Evolutionary conservation across 2,888 invertebrate species (phyloP).

Genomic region (Proisotoma minuta): DNA sequence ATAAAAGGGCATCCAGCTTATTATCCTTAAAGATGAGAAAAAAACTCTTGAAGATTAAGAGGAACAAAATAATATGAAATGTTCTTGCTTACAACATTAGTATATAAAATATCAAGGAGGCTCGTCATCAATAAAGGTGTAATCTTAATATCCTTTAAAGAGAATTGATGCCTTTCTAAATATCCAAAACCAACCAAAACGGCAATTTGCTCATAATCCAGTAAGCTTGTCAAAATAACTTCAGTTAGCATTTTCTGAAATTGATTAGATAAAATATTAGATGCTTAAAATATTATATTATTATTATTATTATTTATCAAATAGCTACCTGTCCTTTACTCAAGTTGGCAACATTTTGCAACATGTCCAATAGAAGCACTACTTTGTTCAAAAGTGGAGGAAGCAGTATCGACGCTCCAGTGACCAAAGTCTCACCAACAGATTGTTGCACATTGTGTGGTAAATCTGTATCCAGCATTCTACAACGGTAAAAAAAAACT

Average conservation of each 20-base stretch:
- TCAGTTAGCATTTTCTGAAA: conserved; percentile 57
- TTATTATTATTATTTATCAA: conserved; percentile 7
- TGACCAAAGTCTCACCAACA: conserved; percentile 58
- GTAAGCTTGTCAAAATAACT: conserved; percentile 60
- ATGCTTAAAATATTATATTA: neutral
- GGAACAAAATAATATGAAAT: too few relatives aligned
- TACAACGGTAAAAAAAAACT: conserved; percentile 2
- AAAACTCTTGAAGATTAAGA: too few relatives aligned
- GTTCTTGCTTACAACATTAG: conserved; percentile 34
- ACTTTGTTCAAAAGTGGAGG: conserved; percentile 60
- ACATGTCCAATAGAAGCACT: conserved; percentile 57
- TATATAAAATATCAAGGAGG: conserved; percentile 36
- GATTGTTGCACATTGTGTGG: conserved; percentile 55
- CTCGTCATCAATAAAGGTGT: conserved; percentile 41
- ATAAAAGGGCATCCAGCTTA: conserved; percentile 50
- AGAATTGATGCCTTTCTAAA: conserved; percentile 38
- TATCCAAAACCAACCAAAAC: conserved; percentile 56
- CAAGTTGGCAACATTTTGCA: conserved; percentile 56
- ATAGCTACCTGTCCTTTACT: conserved; percentile 58
- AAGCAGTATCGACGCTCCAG: conserved; percentile 59
- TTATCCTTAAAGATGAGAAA: conserved; percentile 49
- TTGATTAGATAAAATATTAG: conserved; percentile 6
- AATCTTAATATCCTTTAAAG: conserved; percentile 28
- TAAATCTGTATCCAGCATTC: conserved; percentile 45
- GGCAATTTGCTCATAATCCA: conserved; percentile 59